A percentile compares a stretch with the other conserved stretches of the same genome.
Evolutionary conservation across 1,140 invertebrate genomes (phyloP).

Genomic region (Platyscapa corneri): DNA sequence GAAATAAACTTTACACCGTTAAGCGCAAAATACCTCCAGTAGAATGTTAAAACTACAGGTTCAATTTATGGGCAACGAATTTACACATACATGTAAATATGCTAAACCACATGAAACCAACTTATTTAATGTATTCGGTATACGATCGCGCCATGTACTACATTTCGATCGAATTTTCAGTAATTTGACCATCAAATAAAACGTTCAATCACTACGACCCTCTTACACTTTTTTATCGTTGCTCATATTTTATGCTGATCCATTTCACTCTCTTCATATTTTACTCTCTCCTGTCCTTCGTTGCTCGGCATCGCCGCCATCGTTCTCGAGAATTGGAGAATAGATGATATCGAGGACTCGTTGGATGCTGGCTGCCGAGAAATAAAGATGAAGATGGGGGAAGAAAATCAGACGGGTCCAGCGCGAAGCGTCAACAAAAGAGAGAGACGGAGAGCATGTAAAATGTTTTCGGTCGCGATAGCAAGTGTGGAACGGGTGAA

Average conservation of each 20-base stretch:
- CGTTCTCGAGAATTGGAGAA: constrained; percentile 1
- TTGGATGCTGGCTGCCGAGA: constrained; percentile 23
- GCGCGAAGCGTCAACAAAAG: not conserved
- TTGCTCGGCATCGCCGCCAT: not conserved
- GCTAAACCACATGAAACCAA: not conserved
- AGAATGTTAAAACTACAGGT: not conserved
- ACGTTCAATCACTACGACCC: constrained; percentile 14
- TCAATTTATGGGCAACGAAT: not conserved
- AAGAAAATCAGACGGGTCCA: not conserved
- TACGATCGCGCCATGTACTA: too few relatives aligned
- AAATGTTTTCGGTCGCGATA: constrained; percentile 1
- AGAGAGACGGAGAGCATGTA: constrained; percentile 1
- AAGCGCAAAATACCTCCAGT: too few relatives aligned
- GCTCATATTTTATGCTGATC: not conserved
- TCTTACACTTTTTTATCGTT: constrained; percentile 28
- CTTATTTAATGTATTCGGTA: not conserved
- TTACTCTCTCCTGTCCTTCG: not conserved
- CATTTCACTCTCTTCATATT: not conserved
- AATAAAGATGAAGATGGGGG: constrained; percentile 42
- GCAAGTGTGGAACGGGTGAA: not conserved
- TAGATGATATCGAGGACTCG: constrained; percentile 36
- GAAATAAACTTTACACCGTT: too few relatives aligned
- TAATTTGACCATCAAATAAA: constrained; percentile 32
- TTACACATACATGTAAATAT: not conserved
- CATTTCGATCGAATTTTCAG: not conserved